phyloP scores from a whole-genome alignment of 2,797 vertebrate species.

The Buphagus erythrorhynchus region DNA sequence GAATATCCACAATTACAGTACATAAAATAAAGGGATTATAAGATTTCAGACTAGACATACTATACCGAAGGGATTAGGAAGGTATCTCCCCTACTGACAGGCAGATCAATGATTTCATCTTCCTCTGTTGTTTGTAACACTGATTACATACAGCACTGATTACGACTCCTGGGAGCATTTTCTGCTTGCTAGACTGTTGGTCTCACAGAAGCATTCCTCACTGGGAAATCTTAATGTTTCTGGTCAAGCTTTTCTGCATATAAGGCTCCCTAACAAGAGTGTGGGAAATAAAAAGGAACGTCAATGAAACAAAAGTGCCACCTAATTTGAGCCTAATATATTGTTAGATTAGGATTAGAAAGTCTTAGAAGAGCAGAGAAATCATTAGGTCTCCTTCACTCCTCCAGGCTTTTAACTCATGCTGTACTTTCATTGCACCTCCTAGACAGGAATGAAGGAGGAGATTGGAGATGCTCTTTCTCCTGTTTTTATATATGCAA shows the following conservation, averaged over 20 bases:
- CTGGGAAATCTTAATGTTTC: background rate
- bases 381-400: background rate
- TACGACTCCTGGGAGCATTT: background rate
- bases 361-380: background rate
- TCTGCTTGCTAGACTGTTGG: background rate
- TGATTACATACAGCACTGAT: background rate
- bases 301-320: background rate
- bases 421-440: background rate
- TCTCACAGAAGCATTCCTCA: background rate
- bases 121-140: background rate
- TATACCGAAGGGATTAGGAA: constrained; percentile 16
- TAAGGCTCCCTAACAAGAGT: background rate
- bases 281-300: background rate
- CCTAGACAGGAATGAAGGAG: background rate
- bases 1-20: background rate
- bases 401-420: background rate
- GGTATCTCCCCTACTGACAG: background rate
- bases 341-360: background rate
- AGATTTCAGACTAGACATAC: background rate
- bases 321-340: background rate
- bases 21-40: background rate
- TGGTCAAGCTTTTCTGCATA: background rate
- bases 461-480: background rate
- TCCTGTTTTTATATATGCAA: background rate
- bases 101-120: background rate